Evolutionary conservation across 2,797 vertebrate genomes (phyloP).

Genomic region (Ataeniobius toweri): DNA sequence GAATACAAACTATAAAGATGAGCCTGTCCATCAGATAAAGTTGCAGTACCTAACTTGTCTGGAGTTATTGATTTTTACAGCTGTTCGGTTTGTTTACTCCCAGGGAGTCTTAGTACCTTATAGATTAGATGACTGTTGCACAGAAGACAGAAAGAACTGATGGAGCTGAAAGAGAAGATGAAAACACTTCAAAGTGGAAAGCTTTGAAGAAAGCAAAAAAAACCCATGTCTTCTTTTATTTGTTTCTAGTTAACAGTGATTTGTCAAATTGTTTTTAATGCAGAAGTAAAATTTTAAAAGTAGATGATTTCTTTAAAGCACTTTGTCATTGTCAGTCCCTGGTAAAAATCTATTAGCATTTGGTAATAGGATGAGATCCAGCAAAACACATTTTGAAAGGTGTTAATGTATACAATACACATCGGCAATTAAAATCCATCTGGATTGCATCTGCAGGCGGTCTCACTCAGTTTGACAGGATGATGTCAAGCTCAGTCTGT

Average conservation of each 20-base stretch:
- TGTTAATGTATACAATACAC: slow-evolving; percentile 15
- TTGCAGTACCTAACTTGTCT: slow-evolving; percentile 25
- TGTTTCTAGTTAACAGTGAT: not conserved
- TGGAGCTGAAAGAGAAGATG: not conserved
- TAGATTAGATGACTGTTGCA: slow-evolving; percentile 28
- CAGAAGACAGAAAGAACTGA: slow-evolving; percentile 5
- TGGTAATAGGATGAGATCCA: not conserved
- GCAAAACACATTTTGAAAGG: slow-evolving; percentile 5
- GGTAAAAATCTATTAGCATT: not conserved
- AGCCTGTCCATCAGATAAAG: slow-evolving; percentile 26
- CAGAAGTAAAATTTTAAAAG: not conserved
- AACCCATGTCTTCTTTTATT: not conserved
- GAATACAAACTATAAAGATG: slow-evolving; percentile 6
- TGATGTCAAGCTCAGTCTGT: not conserved
- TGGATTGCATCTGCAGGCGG: slow-evolving; percentile 12
- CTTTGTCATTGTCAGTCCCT: not conserved
- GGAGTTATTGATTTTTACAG: slow-evolving; percentile 53
- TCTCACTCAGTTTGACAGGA: slow-evolving; percentile 10
- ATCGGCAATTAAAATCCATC: slow-evolving; percentile 14
- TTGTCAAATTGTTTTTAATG: not conserved
- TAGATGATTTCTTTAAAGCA: not conserved
- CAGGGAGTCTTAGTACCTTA: slow-evolving; percentile 21
- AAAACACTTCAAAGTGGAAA: not conserved
- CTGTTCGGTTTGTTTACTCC: slow-evolving; percentile 47
- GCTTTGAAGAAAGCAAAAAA: not conserved